Evolutionary conservation across 2,113 vertebrate species (phyloP), one percentile per base, ranked within the genome.

Genomic region (Microtus ochrogaster): DNA sequence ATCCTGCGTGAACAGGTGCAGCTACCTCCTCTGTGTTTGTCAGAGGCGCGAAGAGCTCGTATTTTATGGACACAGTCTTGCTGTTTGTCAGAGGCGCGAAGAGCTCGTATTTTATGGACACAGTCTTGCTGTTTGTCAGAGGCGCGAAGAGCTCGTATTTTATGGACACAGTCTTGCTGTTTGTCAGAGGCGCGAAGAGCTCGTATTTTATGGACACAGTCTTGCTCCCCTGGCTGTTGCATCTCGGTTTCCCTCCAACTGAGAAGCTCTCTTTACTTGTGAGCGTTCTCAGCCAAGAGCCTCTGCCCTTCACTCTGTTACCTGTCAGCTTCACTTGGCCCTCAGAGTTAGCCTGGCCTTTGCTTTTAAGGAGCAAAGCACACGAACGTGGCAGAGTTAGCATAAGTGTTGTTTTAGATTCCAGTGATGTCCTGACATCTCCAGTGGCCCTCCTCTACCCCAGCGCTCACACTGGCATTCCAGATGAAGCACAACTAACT

Each of bases 1-100:
- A n/a, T n/a, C 55, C 88, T 68, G 66, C 7, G 2, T 22, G 55
- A 92, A 89, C 95, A 97, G 97, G 94, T 95, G 96, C 81, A 28
- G 61, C 13, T 28, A 72, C 61, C 83, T 66, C 33, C n/a, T 26
- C 41, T 7, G 92, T 36, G 9, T 72, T 77, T 16, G 26, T 89
- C 91, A 26, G 93, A 76, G 74, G 93, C 41, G 74, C 26, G 55
- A 88, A 65, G 72, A 52, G 85, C 55, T 68, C 39, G 2, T 11
- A 76, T 93, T 91, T 74, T n/a, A 58, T 1, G n/a, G 5, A 47
- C 36, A 26, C 14, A 3, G 24, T 65, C 66, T 89, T 10, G n/a
- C 41, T 61, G 9, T 72, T 77, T 16, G 26, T 89, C 91, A 26
- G 93, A 76, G 74, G 93, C 41, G 74, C 26, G 55, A 88, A 65